phyloP scores from a whole-genome alignment of 2,113 vertebrate species.

The Chaetorhynchus papuensis region DNA sequence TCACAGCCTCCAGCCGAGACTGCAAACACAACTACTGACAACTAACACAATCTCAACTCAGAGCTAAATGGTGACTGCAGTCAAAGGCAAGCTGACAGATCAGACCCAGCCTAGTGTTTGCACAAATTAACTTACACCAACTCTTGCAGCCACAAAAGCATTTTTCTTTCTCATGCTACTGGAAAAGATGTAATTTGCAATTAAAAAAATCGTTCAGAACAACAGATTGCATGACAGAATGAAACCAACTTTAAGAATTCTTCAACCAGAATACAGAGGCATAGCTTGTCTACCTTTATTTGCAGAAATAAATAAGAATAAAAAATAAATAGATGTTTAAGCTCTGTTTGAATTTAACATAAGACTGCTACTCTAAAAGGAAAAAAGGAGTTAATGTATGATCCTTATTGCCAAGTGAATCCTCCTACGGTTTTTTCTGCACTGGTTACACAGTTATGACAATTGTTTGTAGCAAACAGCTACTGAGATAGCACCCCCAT shows the following conservation, averaged over 20 bases:
- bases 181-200: neutral
- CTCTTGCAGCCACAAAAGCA: neutral
- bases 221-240: neutral
- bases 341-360: neutral
- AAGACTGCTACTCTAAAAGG: neutral
- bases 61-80: neutral
- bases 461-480: slow-evolving; percentile 18
- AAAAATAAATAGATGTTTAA: neutral
- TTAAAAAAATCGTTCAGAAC: neutral
- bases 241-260: neutral
- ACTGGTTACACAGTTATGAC: neutral
- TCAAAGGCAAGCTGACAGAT: neutral
- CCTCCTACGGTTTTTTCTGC: neutral
- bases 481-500: neutral
- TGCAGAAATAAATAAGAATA: neutral
- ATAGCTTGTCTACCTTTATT: neutral
- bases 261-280: neutral
- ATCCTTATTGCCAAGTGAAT: neutral
- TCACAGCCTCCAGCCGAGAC: neutral
- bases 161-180: neutral
- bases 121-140: neutral
- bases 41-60: slow-evolving; percentile 5
- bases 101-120: neutral
- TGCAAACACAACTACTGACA: slow-evolving; percentile 41
- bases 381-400: neutral